These are phyloP conservation scores for Napeogenes inachia DNA, from an alignment of 2,888 invertebrate species.

Conservation along the genomic window DNA sequence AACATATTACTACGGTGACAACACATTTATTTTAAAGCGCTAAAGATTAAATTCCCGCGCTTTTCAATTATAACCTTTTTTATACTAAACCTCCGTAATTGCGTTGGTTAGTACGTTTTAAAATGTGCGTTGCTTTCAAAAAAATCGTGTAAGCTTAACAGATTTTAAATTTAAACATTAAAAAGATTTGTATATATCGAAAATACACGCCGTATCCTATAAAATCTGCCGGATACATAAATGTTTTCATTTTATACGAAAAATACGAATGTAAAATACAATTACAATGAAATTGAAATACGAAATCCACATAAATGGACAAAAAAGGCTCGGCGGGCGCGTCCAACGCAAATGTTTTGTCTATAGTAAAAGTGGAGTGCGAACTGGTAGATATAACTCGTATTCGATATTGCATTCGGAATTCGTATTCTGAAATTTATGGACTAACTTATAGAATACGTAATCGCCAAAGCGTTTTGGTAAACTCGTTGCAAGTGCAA, in stretches of 20 bases:
- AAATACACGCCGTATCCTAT: neutral
- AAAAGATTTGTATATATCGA: too few relatives aligned
- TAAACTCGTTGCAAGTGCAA: slow-evolving; percentile 28
- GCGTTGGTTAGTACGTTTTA: slow-evolving; percentile 7
- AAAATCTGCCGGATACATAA: slow-evolving; percentile 2
- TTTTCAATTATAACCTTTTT: slow-evolving; percentile 4
- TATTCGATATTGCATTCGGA: slow-evolving; percentile 2
- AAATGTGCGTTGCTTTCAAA: slow-evolving; percentile 2
- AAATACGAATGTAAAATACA: slow-evolving; percentile 12
- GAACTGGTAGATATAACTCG: slow-evolving; percentile 4
- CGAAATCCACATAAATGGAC: slow-evolving; percentile 15
- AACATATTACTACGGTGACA: slow-evolving; percentile 26
- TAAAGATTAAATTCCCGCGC: slow-evolving; percentile 35
- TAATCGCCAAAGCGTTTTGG: slow-evolving; percentile 18
- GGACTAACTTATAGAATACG: slow-evolving; percentile 15
- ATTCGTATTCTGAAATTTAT: slow-evolving; percentile 17
- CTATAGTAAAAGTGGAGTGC: slow-evolving; percentile 10
- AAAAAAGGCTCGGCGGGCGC: slow-evolving; percentile 9
- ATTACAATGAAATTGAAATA: slow-evolving; percentile 18
- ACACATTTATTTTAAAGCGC: slow-evolving; percentile 27
- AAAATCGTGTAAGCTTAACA: too few relatives aligned
- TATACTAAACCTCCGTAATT: slow-evolving; percentile 40
- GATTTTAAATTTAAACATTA: too few relatives aligned
- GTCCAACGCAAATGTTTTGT: slow-evolving; percentile 16
- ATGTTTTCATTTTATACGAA: slow-evolving; percentile 10